A percentile compares a stretch with the other conserved stretches of the same genome.
phyloP scores from a whole-genome alignment of 2,113 vertebrate species.

The rabbit (Oryctolagus cuniculus) region mOryCun1.1 NC_091432.1:99381001-99381500 shows the following conservation, averaged over 20 bases:
- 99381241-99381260: constrained; percentile 40
- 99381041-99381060: background rate
- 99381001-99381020: background rate
- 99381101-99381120: background rate
- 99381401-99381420: constrained; percentile 30
- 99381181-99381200: constrained; percentile 44
- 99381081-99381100: background rate
- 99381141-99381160: constrained; percentile 27
- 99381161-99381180: constrained; percentile 16
- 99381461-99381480: constrained; percentile 29
- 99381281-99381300: constrained; percentile 46
- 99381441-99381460: background rate
- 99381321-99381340: constrained; percentile 16
- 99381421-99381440: background rate
- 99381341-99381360: background rate
- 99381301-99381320: background rate
- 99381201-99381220: constrained; percentile 45
- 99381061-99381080: constrained; percentile 19
- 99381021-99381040: constrained; percentile 8
- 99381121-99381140: constrained; percentile 10
- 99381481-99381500: constrained; percentile 37
- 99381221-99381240: constrained; percentile 53
- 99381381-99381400: constrained; percentile 28
- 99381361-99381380: background rate
- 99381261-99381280: constrained; percentile 11